Evolutionary conservation across 2,888 invertebrate genomes (phyloP).

Genomic region (Himalopsyche tibetana): DNA sequence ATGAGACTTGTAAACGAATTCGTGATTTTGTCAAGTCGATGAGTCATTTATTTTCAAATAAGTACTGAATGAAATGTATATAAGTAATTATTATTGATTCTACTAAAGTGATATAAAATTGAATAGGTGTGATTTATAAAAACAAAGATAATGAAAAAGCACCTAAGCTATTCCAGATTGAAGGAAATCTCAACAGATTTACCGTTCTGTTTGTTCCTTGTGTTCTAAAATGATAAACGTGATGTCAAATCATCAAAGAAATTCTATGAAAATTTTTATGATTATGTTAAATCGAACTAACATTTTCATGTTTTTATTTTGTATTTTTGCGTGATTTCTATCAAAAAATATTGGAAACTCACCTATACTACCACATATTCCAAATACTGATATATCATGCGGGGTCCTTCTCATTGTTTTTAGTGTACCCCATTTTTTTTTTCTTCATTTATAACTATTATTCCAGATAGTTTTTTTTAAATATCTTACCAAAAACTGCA

Average conservation of each 20-base stretch:
- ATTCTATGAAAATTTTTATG: conserved; percentile 42
- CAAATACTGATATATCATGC: conserved; percentile 9
- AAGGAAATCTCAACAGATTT: conserved; percentile 25
- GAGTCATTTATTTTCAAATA: conserved; percentile 53
- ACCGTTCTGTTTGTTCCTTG: conserved; percentile 3
- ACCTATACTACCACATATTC: conserved; percentile 2
- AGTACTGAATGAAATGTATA: conserved; percentile 45
- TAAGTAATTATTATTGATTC: conserved; percentile 54
- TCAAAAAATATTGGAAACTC: conserved; percentile 7
- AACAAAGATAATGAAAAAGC: conserved; percentile 46
- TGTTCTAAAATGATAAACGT: conserved; percentile 32
- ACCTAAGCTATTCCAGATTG: conserved; percentile 29
- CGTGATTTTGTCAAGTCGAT: conserved; percentile 53
- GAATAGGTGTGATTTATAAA: conserved; percentile 46
- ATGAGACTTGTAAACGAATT: conserved; percentile 32
- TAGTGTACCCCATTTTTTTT: neutral
- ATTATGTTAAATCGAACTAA: neutral
- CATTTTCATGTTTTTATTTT: neutral
- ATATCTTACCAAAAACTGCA: conserved; percentile 8
- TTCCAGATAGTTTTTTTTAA: neutral
- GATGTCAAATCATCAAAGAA: neutral
- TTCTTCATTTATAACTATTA: neutral
- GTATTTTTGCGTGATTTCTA: neutral
- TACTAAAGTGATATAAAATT: conserved; percentile 53
- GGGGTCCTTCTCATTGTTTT: neutral